These are phyloP conservation scores for Hydrotaea cyrtoneurina DNA, from an alignment of 2,888 invertebrate genomes.

Conservation along the genomic window DNA sequence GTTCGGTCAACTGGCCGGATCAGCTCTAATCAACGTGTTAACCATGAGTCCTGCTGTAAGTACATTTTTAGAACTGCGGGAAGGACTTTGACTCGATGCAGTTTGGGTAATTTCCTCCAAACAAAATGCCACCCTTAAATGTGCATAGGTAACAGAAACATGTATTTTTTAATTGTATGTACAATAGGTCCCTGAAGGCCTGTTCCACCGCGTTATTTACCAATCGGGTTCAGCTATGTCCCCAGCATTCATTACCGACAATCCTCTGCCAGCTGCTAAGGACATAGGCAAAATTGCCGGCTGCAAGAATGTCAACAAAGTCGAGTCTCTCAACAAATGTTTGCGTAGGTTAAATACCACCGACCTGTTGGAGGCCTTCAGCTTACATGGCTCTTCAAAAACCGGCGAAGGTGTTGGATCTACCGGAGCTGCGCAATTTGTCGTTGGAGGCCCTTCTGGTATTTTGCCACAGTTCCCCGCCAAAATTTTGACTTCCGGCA, in stretches of 20 bases:
- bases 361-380: constrained; percentile 79
- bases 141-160: not conserved
- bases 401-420: constrained; percentile 71
- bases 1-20: constrained; percentile 83
- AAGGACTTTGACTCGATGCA: no score
- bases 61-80: no score
- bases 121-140: no score
- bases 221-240: constrained; percentile 82
- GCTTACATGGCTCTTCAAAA: constrained; percentile 74
- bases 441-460: constrained; percentile 79
- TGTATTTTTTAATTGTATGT: constrained; percentile 45
- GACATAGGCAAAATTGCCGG: constrained; percentile 79
- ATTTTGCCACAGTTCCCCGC: constrained; percentile 78
- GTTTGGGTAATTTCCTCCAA: no score
- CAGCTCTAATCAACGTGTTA: constrained; percentile 81
- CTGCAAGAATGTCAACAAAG: constrained; percentile 75
- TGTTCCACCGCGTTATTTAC: constrained; percentile 82
- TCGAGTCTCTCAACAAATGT: constrained; percentile 77
- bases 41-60: constrained; percentile 80
- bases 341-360: constrained; percentile 77
- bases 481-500: constrained; percentile 74
- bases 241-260: constrained; percentile 81
- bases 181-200: constrained; percentile 75
- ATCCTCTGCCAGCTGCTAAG: constrained; percentile 77
- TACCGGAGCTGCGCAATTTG: constrained; percentile 77